Percentiles rank a stretch among this genome's conserved stretches.
Evolutionary conservation across 30 jellyfish, hydroid and myxozoan genomes (phyloP).

Genomic region (Aurelia sp.): DNA sequence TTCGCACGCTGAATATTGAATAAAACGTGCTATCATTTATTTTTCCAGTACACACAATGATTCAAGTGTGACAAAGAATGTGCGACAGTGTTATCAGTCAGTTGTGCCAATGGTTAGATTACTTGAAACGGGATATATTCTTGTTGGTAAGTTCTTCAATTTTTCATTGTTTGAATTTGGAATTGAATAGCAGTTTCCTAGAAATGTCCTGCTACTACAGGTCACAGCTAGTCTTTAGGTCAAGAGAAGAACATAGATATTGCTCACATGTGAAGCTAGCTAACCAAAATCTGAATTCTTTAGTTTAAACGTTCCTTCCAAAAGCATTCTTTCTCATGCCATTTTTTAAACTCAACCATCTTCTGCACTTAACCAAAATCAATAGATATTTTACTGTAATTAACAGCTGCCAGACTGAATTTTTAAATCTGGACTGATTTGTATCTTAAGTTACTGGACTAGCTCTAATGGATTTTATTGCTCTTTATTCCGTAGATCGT

Average conservation of each 20-base stretch:
- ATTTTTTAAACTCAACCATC: too few species aligned
- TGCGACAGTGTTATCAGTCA: slow-evolving; percentile 66
- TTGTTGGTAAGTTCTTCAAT: slow-evolving; percentile 13
- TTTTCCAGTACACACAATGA: slow-evolving; percentile 38
- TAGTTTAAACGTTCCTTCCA: too few species aligned
- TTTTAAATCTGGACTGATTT: neutral
- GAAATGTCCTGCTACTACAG: too few species aligned
- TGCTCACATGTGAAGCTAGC: too few species aligned
- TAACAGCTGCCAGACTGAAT: neutral
- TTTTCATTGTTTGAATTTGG: too few species aligned
- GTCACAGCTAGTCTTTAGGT: too few species aligned
- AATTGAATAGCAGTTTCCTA: too few species aligned
- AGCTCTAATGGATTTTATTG: neutral
- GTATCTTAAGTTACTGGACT: neutral
- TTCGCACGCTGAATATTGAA: neutral
- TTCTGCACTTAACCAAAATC: too few species aligned
- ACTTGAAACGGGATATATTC: slow-evolving; percentile 58
- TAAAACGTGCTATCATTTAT: neutral
- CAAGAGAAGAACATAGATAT: too few species aligned
- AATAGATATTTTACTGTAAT: too few species aligned
- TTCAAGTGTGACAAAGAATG: slow-evolving; percentile 41
- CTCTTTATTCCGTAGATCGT: slow-evolving; percentile 20
- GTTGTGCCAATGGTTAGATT: slow-evolving; percentile 63
- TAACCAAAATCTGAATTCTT: too few species aligned
- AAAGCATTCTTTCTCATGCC: too few species aligned